A percentile compares a stretch with the other conserved stretches of the same genome.
Evolutionary conservation across 1,140 invertebrate genomes (phyloP).

Genomic region (Drosophila parabipectinata): DNA sequence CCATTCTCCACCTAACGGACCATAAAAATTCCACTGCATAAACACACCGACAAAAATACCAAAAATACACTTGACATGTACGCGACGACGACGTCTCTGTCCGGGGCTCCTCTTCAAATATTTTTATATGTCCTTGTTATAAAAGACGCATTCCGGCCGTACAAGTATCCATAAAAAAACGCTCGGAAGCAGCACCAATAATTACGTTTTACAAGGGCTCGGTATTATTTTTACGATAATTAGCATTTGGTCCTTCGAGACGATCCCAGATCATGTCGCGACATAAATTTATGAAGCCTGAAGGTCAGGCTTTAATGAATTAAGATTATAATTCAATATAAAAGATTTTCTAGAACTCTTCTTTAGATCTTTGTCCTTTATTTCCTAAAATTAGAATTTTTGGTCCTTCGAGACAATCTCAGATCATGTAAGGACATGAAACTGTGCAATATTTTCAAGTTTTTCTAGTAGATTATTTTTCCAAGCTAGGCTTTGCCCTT

Average conservation of each 20-base stretch:
- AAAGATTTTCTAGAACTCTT: too few species aligned
- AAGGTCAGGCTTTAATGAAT: neutral
- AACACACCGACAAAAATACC: neutral
- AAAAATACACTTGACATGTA: conserved; percentile 28
- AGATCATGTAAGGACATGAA: too few species aligned
- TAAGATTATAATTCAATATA: too few species aligned
- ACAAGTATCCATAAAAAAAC: neutral
- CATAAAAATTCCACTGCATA: neutral
- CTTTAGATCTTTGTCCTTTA: too few species aligned
- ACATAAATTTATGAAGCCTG: too few species aligned
- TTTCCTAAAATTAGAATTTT: neutral
- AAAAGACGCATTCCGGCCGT: neutral
- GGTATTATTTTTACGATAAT: conserved; percentile 29
- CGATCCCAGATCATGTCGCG: too few species aligned
- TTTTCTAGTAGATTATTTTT: neutral
- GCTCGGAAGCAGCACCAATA: conserved; percentile 28
- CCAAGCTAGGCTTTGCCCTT: too few species aligned
- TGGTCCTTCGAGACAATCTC: neutral
- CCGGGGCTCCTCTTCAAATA: neutral
- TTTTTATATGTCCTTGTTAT: neutral
- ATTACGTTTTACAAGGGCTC: conserved; percentile 63
- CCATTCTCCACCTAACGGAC: neutral
- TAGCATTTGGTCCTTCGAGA: neutral
- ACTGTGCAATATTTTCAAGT: neutral
- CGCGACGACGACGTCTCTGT: neutral